Base-by-base conservation (phyloP, 2,797 vertebrate species). In the Pipistrellus nathusii region DNA sequence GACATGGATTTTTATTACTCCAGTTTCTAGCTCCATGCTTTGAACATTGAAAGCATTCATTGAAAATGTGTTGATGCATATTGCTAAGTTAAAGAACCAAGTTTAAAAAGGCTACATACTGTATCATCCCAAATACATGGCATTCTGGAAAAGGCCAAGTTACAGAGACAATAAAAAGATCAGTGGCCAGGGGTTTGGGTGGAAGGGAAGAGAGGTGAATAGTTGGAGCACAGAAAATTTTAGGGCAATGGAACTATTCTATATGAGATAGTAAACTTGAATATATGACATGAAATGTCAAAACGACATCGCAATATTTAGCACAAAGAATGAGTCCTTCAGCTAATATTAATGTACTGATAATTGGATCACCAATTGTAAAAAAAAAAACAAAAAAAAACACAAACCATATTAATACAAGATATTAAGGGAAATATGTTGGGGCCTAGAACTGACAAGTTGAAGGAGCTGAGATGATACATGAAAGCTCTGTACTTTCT, bases 391-490 rank as follows among this genome's bases (percentile, higher is more conserved):
- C 5, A 38, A 38, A 5, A 38, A 38, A 38, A 38, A 38, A 38
- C 35, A n/a, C n/a, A n/a, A n/a, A n/a, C 1, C 20, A 76, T 25
- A 64, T 5, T 27, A 66, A 14, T 30, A 30, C 6, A 68, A 76
- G 57, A 68, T 62, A 44, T 73, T 11, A 18, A 68, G 59, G 15
- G 25, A 75, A 62, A 75, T 21, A 1, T 27, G 5, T 17, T 38
- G 4, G 41, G 13, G 27, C 27, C 2, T 7, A 8, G 20, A 6
- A 27, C 1, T 81, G 11, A 8, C 41, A 23, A 72, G 11, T 11
- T 1, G 17, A 3, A n/a, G 51, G 35, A 30, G n/a, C 18, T 4
- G 8, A 9, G 6, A 51, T 0, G 44, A 4, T 64, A 14, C 4
- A 2, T 25, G 38, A 5, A n/a, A 77, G 13, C 9, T 20, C 15